Evolutionary conservation across 2,888 invertebrate genomes (phyloP).

Genomic region (Geotrupes spiniger): DNA sequence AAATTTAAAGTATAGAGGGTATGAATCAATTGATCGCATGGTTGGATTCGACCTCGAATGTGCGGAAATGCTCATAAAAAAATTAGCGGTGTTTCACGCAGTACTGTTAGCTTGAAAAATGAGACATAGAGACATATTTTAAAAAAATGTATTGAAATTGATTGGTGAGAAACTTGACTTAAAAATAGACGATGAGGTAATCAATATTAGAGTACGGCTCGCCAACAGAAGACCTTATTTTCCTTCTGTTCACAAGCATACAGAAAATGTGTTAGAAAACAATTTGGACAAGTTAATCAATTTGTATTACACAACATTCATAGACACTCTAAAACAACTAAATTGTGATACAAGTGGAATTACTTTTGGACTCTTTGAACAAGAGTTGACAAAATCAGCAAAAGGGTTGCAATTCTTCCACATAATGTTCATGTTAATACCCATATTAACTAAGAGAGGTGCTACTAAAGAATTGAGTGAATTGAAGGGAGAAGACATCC

Average conservation of each 20-base stretch:
- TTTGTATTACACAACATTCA: background rate
- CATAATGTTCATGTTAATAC: background rate
- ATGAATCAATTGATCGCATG: constrained; percentile 48
- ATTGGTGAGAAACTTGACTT: too few relatives aligned
- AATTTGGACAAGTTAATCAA: constrained; percentile 1
- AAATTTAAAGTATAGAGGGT: constrained; percentile 52
- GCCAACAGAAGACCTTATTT: background rate
- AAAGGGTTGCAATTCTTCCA: background rate
- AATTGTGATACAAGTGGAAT: background rate
- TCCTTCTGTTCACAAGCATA: background rate
- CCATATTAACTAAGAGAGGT: background rate
- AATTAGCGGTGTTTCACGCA: constrained; percentile 56
- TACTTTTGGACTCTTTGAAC: background rate
- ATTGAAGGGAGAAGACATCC: background rate
- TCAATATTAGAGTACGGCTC: background rate
- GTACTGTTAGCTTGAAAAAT: constrained; percentile 53
- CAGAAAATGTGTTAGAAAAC: background rate
- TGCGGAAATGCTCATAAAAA: constrained; percentile 46
- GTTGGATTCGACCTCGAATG: constrained; percentile 52
- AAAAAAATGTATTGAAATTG: constrained; percentile 41
- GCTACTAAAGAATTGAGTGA: background rate
- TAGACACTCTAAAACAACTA: background rate
- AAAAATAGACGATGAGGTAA: too few relatives aligned
- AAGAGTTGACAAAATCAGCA: background rate
- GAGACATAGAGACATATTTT: constrained; percentile 46